These are phyloP conservation scores for Phrynosoma platyrhinos DNA, from an alignment of 2,113 vertebrate genomes.

Conservation along the genomic window DNA sequence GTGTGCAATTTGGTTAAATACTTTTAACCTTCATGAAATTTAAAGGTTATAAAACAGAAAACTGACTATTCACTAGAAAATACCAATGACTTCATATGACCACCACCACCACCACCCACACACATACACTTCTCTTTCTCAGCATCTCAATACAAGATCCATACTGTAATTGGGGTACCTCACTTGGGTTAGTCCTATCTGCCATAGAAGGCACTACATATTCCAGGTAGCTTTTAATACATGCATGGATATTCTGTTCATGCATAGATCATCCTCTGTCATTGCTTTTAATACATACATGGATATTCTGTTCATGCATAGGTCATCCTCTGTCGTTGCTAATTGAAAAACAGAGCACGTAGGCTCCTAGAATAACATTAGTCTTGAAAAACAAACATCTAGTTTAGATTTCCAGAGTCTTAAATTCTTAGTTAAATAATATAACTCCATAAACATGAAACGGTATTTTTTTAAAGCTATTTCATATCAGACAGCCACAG, in stretches of 20 bases:
- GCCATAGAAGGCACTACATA: not conserved
- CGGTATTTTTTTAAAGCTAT: not conserved
- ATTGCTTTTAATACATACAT: not conserved
- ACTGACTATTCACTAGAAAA: not conserved
- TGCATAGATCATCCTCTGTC: not conserved
- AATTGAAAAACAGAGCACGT: not conserved
- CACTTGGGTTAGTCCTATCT: not conserved
- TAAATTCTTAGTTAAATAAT: not conserved
- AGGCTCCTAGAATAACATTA: not conserved
- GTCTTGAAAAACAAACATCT: not conserved
- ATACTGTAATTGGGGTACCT: not conserved
- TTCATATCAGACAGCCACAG: not conserved
- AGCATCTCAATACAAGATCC: not conserved
- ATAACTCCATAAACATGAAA: not conserved
- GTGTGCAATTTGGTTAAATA: not conserved
- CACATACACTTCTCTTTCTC: not conserved
- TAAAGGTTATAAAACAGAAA: not conserved
- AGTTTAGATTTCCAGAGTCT: not conserved
- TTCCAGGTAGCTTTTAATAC: not conserved
- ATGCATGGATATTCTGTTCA: not conserved
- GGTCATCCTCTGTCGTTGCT: not conserved
- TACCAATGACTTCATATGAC: not conserved
- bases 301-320: not conserved
- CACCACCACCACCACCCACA: no score
- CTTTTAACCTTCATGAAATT: not conserved